Evolutionary conservation across 2,797 vertebrate species (phyloP), one percentile per base, ranked within the genome.

Genomic region (Thripadectes ignobilis): DNA sequence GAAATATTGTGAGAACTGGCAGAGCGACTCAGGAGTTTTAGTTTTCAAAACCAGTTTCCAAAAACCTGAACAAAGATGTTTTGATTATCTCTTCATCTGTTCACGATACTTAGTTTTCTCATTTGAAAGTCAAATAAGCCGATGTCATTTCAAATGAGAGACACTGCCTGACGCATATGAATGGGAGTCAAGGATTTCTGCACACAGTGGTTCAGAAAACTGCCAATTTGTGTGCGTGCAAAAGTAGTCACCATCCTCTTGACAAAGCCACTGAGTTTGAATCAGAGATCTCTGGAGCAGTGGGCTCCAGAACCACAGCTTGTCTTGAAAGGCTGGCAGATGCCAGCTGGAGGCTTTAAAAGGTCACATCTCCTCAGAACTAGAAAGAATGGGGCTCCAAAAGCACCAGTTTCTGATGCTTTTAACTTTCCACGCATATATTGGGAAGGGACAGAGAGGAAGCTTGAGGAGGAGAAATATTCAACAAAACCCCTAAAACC

Each of bases 21-120:
- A 93, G 81, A 93, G 85, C 5, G 3, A 71, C 74, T 95, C 81
- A 93, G 88, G 84, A 94, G 71, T 74, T 93, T 89, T 57, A 77
- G 91, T 93, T 95, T 95, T 94, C 81, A 89, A 92, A 95, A 92
- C 30, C 67, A 65, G 48, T 80, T 95, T 94, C 92, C 78, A 95
- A 96, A 96, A 96, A 92, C 94, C 84, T 96, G 93, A 84, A 96
- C 91, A 95, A 96, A 97, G 94, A 94, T 92, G 92, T 94, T 96
- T 96, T 96, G 93, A 95, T 97, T 95, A 92, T 96, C 92, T 96
- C 88, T 96, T 97, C 92, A 95, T 96, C 96, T 97, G 93, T 94
- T 97, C 92, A 77, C 2, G 49, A 91, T 95, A 93, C 81, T 96
- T 95, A 93, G 86, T 94, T 95, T 90, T 94, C 94, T 94, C 92